Conservation (phyloP, 2,888 invertebrate genomes). For the Conomelus anceps region DNA sequence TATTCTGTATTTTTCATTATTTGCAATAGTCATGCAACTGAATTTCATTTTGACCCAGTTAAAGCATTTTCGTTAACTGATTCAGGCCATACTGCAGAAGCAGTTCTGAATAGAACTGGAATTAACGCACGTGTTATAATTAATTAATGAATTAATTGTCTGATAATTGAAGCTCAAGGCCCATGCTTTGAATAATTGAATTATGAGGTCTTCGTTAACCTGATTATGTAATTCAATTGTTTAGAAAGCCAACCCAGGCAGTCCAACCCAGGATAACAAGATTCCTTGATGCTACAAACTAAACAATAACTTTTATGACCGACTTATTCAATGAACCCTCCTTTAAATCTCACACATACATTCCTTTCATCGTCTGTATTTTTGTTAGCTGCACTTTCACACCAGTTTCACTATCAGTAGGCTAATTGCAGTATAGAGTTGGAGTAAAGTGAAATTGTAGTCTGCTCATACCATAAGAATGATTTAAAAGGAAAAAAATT, state of each 20-base stretch:
- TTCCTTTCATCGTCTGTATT: neutral
- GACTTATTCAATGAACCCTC: neutral
- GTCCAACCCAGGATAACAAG: neutral
- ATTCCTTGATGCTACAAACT: no score
- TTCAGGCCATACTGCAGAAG: no score
- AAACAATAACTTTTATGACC: neutral
- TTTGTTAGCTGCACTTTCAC: neutral
- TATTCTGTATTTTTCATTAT: neutral
- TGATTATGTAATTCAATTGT: neutral
- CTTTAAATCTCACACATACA: no score
- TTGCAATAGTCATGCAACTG: neutral
- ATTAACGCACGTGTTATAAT: neutral
- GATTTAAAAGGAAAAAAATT: no score
- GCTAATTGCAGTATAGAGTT: no score
- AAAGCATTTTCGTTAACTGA: neutral
- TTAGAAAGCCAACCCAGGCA: neutral
- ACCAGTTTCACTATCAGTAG: neutral
- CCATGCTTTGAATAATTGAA: neutral
- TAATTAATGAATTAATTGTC: neutral
- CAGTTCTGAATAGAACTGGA: neutral
- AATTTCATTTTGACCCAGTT: neutral
- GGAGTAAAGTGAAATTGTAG: no score
- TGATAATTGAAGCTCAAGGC: neutral
- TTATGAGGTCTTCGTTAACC: neutral
- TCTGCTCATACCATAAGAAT: no score